Conservation (phyloP, 2,113 vertebrate genomes). For the Phylloscopus trochiloides region DNA sequence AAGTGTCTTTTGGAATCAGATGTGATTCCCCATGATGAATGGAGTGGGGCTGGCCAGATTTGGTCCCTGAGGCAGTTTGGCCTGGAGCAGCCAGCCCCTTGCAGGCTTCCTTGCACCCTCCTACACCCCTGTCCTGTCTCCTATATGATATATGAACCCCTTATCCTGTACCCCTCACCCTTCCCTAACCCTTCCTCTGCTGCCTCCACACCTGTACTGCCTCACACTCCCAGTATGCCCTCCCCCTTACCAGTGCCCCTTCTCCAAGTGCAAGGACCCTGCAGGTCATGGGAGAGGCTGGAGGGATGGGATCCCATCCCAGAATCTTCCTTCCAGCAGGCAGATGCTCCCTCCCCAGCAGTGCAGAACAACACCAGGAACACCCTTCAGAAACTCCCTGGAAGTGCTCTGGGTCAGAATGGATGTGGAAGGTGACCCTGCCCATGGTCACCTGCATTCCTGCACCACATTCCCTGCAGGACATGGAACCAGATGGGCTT, state of each 20-base stretch:
- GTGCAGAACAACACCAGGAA: not conserved
- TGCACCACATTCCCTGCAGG: not conserved
- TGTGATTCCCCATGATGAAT: not conserved
- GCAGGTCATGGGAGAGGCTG: too few species aligned
- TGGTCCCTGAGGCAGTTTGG: not conserved
- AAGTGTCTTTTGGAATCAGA: not conserved
- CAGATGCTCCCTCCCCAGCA: not conserved
- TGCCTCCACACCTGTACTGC: not conserved
- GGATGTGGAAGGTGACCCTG: not conserved
- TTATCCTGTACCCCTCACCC: not conserved
- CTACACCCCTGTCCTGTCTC: not conserved
- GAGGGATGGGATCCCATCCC: not conserved
- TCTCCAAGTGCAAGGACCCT: not conserved
- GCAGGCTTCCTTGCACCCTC: not conserved
- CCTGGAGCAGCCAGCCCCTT: not conserved
- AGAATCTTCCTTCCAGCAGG: not conserved
- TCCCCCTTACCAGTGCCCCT: not conserved
- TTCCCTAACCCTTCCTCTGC: not conserved
- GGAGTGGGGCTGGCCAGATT: not conserved
- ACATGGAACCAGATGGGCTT: not conserved
- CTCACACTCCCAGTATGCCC: not conserved
- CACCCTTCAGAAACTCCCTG: not conserved
- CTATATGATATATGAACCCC: accelerated
- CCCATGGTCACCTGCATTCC: too few species aligned
- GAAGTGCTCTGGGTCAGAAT: too few species aligned